Evolutionary conservation across 2,888 invertebrate genomes (phyloP), one percentile per base, ranked within the genome.

Genomic region (Spisula solida): DNA sequence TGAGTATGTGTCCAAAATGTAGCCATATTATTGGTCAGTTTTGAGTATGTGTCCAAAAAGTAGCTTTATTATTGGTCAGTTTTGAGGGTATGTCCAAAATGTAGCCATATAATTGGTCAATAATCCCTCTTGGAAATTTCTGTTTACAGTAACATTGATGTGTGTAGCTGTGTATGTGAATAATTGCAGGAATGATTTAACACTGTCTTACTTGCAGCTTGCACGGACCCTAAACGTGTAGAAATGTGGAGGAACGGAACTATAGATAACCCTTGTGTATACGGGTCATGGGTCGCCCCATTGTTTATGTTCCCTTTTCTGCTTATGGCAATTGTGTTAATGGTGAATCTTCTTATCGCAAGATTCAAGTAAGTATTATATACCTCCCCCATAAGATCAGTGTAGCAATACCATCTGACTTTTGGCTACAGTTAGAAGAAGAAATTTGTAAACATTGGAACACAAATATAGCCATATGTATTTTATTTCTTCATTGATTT

Each of bases 271-370:
- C 81, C 91, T 41, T 95, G 96, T 92, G 93, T 95, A 6, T 95
- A 95, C 48, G 96, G 95, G 12, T 94, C 95, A n/a, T 99, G 99
- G 99, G 98, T 99, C 94, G 98, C 99, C 29, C 99, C 99, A 12
- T 97, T 98, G 29, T 98, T 98, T 83, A 99, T 99, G 99, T 98
- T 99, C 86, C 98, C 99, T 95, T 99, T 99, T 97, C 98, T 99
- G 93, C 98, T 99, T 96, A 98, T 99, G 94, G 99, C 99, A 93
- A 99, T 99, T 97, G 99, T 99, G 95, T 97, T 99, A 88, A 98
- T 99, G 94, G 99, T 99, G 97, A 99, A 99, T 97, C 97, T 99
- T 90, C 98, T 99, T 94, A 99, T 99, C 96, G 99, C 99, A 85
- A 99, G 99, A 88, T 99, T 99, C 97, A 99, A 99, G 97, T 97